Conservation (phyloP, 1,140 invertebrate genomes). For the Maconellicoccus hirsutus region DNA sequence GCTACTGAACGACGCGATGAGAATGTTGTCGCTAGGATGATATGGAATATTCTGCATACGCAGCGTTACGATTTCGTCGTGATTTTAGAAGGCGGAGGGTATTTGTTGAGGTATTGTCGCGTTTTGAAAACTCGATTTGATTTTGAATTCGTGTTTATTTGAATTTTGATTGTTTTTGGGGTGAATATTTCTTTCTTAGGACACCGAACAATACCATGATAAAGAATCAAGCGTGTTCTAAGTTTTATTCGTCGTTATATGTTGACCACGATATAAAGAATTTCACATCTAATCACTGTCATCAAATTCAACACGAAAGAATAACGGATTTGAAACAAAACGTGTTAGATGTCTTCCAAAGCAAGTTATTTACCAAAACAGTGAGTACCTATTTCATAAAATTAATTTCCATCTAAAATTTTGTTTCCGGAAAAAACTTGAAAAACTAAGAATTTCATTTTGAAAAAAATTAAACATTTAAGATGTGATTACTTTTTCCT, state of each 20-base stretch:
- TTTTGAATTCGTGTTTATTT: conserved; percentile 23
- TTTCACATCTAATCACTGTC: not conserved
- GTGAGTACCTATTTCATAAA: conserved; percentile 19
- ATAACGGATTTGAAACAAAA: conserved; percentile 25
- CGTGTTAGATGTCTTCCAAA: conserved; percentile 23
- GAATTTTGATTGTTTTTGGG: not conserved
- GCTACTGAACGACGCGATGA: conserved; percentile 24
- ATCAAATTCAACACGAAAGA: conserved; percentile 4
- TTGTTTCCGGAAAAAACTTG: too few species aligned
- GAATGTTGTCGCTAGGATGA: conserved; percentile 11
- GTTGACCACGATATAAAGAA: not conserved
- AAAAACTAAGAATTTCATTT: too few species aligned
- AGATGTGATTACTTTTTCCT: not conserved
- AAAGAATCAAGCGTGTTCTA: not conserved
- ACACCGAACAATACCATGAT: conserved; percentile 23
- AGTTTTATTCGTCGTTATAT: not conserved
- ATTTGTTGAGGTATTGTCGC: conserved; percentile 40
- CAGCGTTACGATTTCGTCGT: conserved; percentile 46
- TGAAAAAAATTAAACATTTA: too few species aligned
- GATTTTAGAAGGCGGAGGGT: conserved; percentile 48
- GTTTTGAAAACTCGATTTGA: conserved; percentile 1
- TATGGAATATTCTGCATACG: conserved; percentile 27
- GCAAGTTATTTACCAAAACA: conserved; percentile 22
- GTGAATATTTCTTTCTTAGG: not conserved
- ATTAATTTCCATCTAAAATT: not conserved